These are phyloP conservation scores for Brachionus rubens DNA, from an alignment of 1,140 invertebrate genomes.

Conservation along the genomic window DNA sequence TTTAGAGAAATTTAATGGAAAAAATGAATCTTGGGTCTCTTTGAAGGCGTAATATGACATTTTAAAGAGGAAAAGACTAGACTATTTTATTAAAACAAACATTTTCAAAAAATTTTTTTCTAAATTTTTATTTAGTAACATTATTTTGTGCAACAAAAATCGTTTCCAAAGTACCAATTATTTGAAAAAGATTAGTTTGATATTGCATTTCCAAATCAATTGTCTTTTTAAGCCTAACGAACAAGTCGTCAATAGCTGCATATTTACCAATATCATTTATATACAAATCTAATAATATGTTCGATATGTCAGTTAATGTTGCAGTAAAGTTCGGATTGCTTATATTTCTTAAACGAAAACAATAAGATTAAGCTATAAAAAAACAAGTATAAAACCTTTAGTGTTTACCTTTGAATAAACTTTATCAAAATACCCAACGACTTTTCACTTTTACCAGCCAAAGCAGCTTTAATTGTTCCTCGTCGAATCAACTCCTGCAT, in stretches of 20 bases:
- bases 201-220: conserved; percentile 68
- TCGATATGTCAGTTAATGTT: conserved; percentile 70
- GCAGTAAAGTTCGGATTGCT: conserved; percentile 71
- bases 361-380: neutral
- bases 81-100: neutral
- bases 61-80: too few relatives aligned
- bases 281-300: conserved; percentile 68
- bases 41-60: too few relatives aligned
- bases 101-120: neutral
- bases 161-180: conserved; percentile 57
- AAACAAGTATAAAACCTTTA: neutral
- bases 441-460: conserved; percentile 69
- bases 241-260: conserved; percentile 64
- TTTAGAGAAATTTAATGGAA: too few relatives aligned
- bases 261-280: conserved; percentile 52
- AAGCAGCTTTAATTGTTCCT: conserved; percentile 62
- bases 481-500: conserved; percentile 71
- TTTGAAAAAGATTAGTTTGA: conserved; percentile 57
- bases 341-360: conserved; percentile 63
- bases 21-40: too few relatives aligned
- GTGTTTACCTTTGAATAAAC: conserved; percentile 65
- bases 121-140: conserved; percentile 11
- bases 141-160: conserved; percentile 52
- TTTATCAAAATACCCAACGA: conserved; percentile 68
- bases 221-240: conserved; percentile 65